Evolutionary conservation across 2,797 vertebrate genomes (phyloP), one percentile per base, ranked within the genome.

Genomic region (Yasuhikotakia modesta): DNA sequence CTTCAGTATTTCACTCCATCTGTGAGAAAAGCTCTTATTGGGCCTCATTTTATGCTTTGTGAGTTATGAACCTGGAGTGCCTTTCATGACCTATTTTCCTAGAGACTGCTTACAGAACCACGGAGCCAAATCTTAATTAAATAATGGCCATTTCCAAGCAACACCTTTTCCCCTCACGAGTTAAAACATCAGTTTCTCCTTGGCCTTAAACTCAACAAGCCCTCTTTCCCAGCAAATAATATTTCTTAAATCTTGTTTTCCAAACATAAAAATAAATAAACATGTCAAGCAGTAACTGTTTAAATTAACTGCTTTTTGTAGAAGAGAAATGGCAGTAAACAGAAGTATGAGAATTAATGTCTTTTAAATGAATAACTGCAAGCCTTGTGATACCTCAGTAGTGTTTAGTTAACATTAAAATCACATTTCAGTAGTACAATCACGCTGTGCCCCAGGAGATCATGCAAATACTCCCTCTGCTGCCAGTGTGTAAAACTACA

Each of bases 401-500:
- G 52, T 53, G 60, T 39, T 64, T 63, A 7, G 48, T 55, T 43
- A 65, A 55, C 16, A 24, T 50, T 11, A 63, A 32, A 30, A 50
- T 21, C 32, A 74, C 39, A 46, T 46, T 58, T 16, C 13, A 6
- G 43, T 43, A 57, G 17, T 45, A 45, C 11, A 43, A 74, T 30
- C 27, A 67, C 32, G 39, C 32, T 5, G 7, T 8, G 3, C 43
- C 65, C 22, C 65, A 14, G 17, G 52, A 61, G 57, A 71, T 2
- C 17, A 61, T 22, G 4, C 70, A 16, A 48, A 68, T 1, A 13
- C 79, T 72, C 83, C 83, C 83, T 55, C 83, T 82, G 63, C 55
- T 79, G 83, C 46, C 45, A 32, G 22, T 45, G 50, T 30, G 55
- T 11, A 35, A 43, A 60, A 58, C 7, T 43, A 70, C 80, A 85